These are phyloP conservation scores for Oncopeltus fasciatus DNA, from an alignment of 1,140 invertebrate genomes.

Conservation along the genomic window DNA sequence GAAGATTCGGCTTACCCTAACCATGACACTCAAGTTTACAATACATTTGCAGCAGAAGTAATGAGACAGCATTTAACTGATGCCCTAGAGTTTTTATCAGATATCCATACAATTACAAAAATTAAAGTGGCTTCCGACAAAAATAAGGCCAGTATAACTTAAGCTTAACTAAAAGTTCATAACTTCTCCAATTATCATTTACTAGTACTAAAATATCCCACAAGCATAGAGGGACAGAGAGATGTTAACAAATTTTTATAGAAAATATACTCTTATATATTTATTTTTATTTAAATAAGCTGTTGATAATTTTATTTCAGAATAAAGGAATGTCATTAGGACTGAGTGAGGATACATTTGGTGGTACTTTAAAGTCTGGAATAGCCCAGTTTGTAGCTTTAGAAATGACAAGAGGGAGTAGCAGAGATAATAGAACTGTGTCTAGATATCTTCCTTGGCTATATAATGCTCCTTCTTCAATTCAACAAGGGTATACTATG, in stretches of 20 bases:
- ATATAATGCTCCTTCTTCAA: constrained; percentile 62
- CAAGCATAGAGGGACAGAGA: too few relatives aligned
- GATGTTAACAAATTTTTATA: not conserved
- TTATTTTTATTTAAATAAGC: constrained; percentile 10
- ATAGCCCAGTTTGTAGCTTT: constrained; percentile 87
- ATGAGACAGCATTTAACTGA: constrained; percentile 85
- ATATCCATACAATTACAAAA: constrained; percentile 91
- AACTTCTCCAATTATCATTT: too few relatives aligned
- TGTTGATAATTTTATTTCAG: not conserved
- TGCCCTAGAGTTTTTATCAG: constrained; percentile 86
- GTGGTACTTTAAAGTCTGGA: constrained; percentile 86
- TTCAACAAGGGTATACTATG: constrained; percentile 55
- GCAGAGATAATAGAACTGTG: constrained; percentile 69
- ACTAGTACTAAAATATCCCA: too few relatives aligned
- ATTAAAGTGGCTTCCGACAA: constrained; percentile 59
- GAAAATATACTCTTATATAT: not conserved
- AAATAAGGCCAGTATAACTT: constrained; percentile 17
- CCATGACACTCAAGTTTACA: constrained; percentile 41
- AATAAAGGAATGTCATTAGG: constrained; percentile 56
- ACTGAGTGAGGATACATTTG: constrained; percentile 87
- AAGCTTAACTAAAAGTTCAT: too few relatives aligned
- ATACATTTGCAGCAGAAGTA: constrained; percentile 81
- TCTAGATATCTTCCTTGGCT: constrained; percentile 82
- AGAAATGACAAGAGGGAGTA: constrained; percentile 76
- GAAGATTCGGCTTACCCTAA: constrained; percentile 32